phyloP scores from a whole-genome alignment of 2,113 vertebrate species.

The Scolopax mira region DNA sequence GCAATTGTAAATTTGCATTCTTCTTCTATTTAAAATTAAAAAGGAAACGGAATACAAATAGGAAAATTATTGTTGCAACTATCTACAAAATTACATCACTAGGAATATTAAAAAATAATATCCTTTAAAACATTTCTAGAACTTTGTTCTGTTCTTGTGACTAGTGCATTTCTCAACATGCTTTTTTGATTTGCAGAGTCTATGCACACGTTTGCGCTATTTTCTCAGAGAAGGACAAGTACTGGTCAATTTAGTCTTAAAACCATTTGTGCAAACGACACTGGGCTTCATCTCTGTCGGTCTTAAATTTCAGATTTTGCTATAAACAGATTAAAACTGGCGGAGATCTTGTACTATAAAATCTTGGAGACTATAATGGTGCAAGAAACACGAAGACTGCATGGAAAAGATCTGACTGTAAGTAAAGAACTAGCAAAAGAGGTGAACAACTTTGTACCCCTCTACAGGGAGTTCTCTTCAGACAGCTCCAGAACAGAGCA shows the following conservation, averaged over 20 bases:
- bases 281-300: neutral
- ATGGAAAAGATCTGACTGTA: constrained; percentile 95
- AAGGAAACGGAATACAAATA: neutral
- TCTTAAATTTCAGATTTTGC: constrained; percentile 88
- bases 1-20: neutral
- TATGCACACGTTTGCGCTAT: rapidly evolving
- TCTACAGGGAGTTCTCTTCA: neutral
- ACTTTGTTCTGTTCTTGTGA: neutral
- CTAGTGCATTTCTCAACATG: neutral
- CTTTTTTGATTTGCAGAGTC: neutral
- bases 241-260: neutral
- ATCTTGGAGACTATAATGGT: constrained; percentile 91
- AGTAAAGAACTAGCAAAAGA: constrained; percentile 52
- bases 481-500: neutral
- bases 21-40: neutral
- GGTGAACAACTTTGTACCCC: neutral
- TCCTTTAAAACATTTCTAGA: neutral
- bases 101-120: neutral
- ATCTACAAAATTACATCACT: neutral
- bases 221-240: neutral
- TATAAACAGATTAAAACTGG: constrained; percentile 90
- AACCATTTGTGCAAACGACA: rapidly evolving
- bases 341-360: constrained; percentile 97
- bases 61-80: neutral
- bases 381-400: constrained; percentile 88